Conservation (phyloP, 2,888 invertebrate genomes). For the Boloria selene region DNA sequence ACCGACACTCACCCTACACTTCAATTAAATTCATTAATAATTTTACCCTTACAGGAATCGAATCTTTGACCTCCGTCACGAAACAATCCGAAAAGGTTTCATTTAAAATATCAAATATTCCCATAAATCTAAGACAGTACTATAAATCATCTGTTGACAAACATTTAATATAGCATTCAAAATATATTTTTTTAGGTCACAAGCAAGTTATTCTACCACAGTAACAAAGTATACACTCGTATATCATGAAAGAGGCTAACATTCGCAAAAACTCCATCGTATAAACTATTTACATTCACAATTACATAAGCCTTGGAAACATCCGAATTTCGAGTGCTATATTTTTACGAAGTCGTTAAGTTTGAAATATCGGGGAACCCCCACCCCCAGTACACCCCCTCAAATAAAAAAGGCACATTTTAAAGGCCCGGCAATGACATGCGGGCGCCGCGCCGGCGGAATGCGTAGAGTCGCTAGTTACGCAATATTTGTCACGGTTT, state of each 20-base stretch:
- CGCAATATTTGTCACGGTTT: constrained; percentile 15
- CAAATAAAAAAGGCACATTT: constrained; percentile 82
- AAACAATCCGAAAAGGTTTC: too few species aligned
- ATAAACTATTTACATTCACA: constrained; percentile 29
- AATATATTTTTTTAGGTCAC: too few species aligned
- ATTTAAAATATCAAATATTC: too few species aligned
- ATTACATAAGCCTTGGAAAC: constrained; percentile 37
- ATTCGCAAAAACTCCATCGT: background rate
- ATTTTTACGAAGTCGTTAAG: constrained; percentile 80
- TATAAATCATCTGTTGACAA: too few species aligned
- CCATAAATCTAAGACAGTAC: too few species aligned
- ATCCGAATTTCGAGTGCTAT: constrained; percentile 71
- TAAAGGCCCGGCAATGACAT: constrained; percentile 79
- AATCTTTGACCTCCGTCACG: too few species aligned
- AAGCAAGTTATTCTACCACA: too few species aligned
- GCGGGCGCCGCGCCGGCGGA: constrained; percentile 72
- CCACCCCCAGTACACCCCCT: constrained; percentile 36
- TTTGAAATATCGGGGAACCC: constrained; percentile 73
- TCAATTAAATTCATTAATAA: too few species aligned
- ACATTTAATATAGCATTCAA: too few species aligned
- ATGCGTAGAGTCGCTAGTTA: constrained; percentile 42
- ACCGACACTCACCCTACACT: too few species aligned
- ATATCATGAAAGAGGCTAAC: background rate
- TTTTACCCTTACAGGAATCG: too few species aligned
- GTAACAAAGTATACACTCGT: too few species aligned